These are phyloP conservation scores for Desmophyllum pertusum DNA, from an alignment of 92 coral and sea anemone species.

Conservation along the genomic window DNA sequence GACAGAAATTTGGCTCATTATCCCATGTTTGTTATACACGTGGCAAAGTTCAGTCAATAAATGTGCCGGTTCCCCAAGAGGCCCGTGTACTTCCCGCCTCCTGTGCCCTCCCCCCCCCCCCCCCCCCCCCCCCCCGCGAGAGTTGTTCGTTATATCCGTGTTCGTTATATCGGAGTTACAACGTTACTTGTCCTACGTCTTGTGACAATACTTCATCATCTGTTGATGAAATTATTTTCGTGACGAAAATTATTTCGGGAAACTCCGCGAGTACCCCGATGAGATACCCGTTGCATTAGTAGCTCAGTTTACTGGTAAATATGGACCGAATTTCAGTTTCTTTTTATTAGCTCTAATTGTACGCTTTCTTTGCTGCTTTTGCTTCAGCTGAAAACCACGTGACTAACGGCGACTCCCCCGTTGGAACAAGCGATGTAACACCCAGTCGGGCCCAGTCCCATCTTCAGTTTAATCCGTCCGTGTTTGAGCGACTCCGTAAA, in stretches of 20 bases:
- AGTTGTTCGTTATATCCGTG: not conserved
- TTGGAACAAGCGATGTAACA: slow-evolving; percentile 25
- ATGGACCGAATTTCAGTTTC: not conserved
- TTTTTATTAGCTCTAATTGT: not conserved
- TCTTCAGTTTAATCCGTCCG: slow-evolving; percentile 39
- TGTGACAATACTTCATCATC: too few species aligned
- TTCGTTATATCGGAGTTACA: not conserved
- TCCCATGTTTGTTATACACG: not conserved
- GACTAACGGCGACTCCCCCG: slow-evolving; percentile 29
- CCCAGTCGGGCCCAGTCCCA: slow-evolving; percentile 33
- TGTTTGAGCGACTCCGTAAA: slow-evolving; percentile 53
- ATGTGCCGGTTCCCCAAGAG: too few species aligned
- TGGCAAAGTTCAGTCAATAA: not conserved
- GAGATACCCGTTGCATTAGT: not conserved
- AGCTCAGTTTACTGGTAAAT: slow-evolving; percentile 2
- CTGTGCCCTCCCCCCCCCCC: too few species aligned
- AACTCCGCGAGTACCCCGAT: too few species aligned
- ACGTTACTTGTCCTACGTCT: not conserved
- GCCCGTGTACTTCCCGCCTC: too few species aligned
- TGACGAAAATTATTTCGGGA: too few species aligned
- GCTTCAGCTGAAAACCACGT: slow-evolving; percentile 37
- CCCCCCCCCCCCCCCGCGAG: too few species aligned
- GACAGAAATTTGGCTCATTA: not conserved
- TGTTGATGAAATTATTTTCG: too few species aligned
- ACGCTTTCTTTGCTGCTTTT: not conserved